Evolutionary conservation across 1,140 invertebrate genomes (phyloP), one percentile per base, ranked within the genome.

Genomic region (Lethrus apterus): DNA sequence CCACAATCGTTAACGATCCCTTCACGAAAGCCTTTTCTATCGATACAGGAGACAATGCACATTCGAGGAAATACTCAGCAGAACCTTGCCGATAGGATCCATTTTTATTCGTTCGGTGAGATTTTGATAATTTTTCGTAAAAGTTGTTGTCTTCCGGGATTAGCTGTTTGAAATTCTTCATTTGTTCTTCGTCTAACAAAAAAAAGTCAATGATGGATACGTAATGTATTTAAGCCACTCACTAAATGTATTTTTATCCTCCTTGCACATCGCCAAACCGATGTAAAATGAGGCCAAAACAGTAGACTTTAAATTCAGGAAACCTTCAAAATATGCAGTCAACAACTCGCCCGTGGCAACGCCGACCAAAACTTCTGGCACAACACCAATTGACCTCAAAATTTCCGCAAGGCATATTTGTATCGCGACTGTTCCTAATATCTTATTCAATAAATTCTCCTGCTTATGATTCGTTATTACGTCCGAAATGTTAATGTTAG

Each of bases 251-350:
- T 29, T 8, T 29, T 63, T 21, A 20, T 44, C 19, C 30, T 13
- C 18, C 10, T 44, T 29, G n/a, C 2, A 24, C 17, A 15, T 43
- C 0, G 23, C 18, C 20, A 38, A 5, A n/a, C 23, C 11, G 4
- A 38, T 38, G 11, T 21, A 3, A 2, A 42, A 29, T 17, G 23
- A 14, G 9, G 20, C 20, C 30, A 35, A 19, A 13, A 93, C 72
- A 54, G 83, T 85, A 66, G 93, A 80, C 54, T 90, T 85, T 2
- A 80, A 76, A 1, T 84, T 89, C 21, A 92, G 75, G 48, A 77
- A 81, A 2, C 84, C 85, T 63, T 92, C 86, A 44, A 82, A 86
- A 62, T 93, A 93, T 2, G 84, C 87, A 65, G 86, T 89, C 2
- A 80, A 84, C 14, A 89, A 59, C 63, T 87, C 83, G 13, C 86